phyloP scores from a whole-genome alignment of 2,113 vertebrate species.

The Aythya baeri region DNA sequence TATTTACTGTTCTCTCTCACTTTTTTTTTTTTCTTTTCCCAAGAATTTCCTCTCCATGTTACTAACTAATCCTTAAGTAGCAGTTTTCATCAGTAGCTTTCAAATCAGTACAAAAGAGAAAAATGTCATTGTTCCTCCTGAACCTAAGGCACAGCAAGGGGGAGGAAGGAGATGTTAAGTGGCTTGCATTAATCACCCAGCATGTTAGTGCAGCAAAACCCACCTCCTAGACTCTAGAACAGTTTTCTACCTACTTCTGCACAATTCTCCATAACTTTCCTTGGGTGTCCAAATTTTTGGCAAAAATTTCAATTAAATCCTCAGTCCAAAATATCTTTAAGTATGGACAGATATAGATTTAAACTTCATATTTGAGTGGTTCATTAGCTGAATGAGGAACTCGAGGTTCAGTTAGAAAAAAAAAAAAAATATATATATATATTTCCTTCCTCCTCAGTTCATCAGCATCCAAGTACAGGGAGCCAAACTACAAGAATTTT shows the following conservation, averaged over 20 bases:
- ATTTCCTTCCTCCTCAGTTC: not conserved
- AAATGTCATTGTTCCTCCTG: constrained; percentile 41
- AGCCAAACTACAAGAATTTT: constrained; percentile 8
- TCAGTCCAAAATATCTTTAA: not conserved
- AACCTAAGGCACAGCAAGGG: constrained; percentile 30
- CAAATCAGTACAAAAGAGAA: constrained; percentile 56
- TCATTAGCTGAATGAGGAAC: not conserved
- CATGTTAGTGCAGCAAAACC: not conserved
- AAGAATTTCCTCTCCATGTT: constrained; percentile 21
- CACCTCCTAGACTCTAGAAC: not conserved
- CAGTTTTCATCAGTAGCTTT: constrained; percentile 57
- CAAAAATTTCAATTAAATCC: not conserved
- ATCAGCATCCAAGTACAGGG: not conserved
- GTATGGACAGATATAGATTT: not conserved
- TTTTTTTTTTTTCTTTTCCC: not conserved
- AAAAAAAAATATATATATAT: not conserved
- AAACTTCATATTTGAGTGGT: not conserved
- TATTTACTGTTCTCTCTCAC: not conserved
- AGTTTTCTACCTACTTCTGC: not conserved
- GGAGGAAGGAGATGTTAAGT: constrained; percentile 34
- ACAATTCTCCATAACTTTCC: not conserved
- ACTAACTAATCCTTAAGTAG: constrained; percentile 57
- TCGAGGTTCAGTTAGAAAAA: not conserved
- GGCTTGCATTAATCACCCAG: constrained; percentile 46
- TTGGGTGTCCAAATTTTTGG: not conserved